These are phyloP conservation scores for Pseudopipra pipra DNA, from an alignment of 2,113 vertebrate genomes.

Conservation along the genomic window DNA sequence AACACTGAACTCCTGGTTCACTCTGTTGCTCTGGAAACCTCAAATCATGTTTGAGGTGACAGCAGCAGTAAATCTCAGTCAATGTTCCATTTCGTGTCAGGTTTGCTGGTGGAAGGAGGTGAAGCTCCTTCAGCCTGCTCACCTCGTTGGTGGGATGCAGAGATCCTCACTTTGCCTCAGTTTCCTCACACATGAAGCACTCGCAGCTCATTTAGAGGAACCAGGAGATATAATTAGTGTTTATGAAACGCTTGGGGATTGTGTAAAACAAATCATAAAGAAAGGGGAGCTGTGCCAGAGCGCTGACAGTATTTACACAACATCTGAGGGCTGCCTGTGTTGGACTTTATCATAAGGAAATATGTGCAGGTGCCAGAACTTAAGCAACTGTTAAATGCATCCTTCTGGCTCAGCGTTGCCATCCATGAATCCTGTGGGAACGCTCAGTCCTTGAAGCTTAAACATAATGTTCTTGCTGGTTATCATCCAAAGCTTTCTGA, in stretches of 20 bases:
- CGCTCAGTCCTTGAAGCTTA: not conserved
- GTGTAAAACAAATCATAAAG: conserved; percentile 29
- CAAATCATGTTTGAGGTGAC: not conserved
- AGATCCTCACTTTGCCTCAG: not conserved
- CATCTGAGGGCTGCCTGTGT: conserved; percentile 1
- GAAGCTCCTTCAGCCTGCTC: not conserved
- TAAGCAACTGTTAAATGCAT: not conserved
- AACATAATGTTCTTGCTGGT: not conserved
- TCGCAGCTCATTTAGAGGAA: not conserved
- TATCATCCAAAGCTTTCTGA: not conserved
- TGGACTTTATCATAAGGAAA: conserved; percentile 6
- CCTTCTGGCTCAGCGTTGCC: not conserved
- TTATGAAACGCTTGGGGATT: conserved; percentile 40
- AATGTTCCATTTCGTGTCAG: not conserved
- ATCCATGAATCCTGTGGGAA: not conserved
- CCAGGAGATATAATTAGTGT: not conserved
- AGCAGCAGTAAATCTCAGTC: not conserved
- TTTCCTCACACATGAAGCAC: not conserved
- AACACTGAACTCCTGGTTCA: not conserved
- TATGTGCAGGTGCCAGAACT: not conserved
- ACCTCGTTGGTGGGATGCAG: not conserved
- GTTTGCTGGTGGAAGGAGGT: not conserved
- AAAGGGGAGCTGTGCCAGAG: not conserved
- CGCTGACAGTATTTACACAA: conserved; percentile 23
- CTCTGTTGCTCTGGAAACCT: not conserved